Evolutionary conservation across 2,888 invertebrate species (phyloP).

Genomic region (Pilophorus perplexus): DNA sequence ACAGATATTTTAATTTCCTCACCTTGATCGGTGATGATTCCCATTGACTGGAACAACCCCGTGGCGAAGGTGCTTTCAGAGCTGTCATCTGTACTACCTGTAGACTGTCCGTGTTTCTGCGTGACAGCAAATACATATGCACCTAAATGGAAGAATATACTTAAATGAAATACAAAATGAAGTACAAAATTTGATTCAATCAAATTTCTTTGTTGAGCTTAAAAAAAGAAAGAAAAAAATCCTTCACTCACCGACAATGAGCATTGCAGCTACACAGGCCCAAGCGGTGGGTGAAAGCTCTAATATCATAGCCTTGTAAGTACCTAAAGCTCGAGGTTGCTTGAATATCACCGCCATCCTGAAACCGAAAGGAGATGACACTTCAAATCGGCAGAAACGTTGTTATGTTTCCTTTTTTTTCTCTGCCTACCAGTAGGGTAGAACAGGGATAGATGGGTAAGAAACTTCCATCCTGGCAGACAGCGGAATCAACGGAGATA

Average conservation of each 20-base stretch:
- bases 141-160: no score
- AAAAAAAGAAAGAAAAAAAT: no score
- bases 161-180: neutral
- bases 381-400: no score
- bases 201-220: neutral
- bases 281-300: slow-evolving; percentile 14
- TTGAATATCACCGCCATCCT: slow-evolving; percentile 23
- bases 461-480: slow-evolving; percentile 4
- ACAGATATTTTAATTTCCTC: neutral
- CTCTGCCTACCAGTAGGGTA: neutral
- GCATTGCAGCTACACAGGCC: neutral
- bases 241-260: neutral
- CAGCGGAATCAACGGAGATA: slow-evolving; percentile 5
- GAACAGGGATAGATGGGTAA: neutral
- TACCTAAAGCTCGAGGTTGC: slow-evolving; percentile 22
- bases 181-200: neutral
- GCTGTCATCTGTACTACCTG: neutral
- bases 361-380: no score
- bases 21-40: slow-evolving; percentile 10
- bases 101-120: neutral
- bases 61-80: neutral
- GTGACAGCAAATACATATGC: slow-evolving; percentile 11
- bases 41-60: slow-evolving; percentile 1
- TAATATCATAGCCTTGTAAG: slow-evolving; percentile 26
- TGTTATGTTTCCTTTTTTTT: neutral